Percentiles rank a stretch among this genome's conserved stretches.
These are phyloP conservation scores for Chondrosia reniformis DNA, from an alignment of 37 sponge, comb jelly and placozoan species.

Conservation along the genomic window DNA sequence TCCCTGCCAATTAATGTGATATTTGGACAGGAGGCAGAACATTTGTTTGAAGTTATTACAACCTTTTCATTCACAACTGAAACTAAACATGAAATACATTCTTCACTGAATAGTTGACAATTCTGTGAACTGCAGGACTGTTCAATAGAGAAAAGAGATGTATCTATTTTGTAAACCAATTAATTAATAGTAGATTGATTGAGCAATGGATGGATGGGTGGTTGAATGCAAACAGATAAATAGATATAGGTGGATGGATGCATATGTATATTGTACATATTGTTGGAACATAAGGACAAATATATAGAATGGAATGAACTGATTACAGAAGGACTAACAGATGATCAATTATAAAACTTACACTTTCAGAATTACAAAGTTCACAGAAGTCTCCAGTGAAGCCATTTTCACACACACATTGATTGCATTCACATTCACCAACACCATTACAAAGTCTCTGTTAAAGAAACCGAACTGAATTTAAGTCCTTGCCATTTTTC, in stretches of 20 bases:
- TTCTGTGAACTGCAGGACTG: constrained; percentile 1
- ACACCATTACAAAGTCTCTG: background rate
- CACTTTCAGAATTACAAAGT: background rate
- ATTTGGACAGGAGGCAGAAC: background rate
- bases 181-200: background rate
- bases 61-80: background rate
- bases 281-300: too few species aligned
- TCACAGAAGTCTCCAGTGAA: constrained; percentile 8
- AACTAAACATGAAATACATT: background rate
- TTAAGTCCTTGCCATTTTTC: too few species aligned
- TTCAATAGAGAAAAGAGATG: background rate
- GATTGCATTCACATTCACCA: constrained; percentile 3
- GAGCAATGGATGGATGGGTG: background rate
- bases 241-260: background rate
- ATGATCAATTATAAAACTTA: too few species aligned
- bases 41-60: background rate
- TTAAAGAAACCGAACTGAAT: background rate
- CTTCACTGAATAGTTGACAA: background rate
- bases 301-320: too few species aligned
- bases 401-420: background rate
- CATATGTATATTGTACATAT: too few species aligned
- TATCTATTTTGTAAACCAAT: too few species aligned
- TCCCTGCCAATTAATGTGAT: background rate
- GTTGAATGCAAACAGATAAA: background rate
- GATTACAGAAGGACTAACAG: too few species aligned